phyloP scores from a whole-genome alignment of 2,113 vertebrate species.

The Calyptommatus sinebrachiatus region DNA sequence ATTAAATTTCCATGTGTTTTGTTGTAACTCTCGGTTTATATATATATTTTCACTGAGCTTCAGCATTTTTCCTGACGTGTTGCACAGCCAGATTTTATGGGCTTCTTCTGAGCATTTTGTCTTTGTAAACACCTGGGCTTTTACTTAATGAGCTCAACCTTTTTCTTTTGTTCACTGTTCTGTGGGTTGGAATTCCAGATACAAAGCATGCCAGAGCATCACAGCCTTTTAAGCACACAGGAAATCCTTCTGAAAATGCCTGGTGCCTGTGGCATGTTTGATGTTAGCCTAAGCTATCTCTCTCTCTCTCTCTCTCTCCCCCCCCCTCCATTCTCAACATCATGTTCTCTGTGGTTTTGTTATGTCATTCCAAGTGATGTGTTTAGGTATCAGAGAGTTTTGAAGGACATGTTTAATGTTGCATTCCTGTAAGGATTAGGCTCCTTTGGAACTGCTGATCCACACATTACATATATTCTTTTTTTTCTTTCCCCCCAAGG shows the following conservation, averaged over 20 bases:
- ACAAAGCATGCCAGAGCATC: conserved; percentile 55
- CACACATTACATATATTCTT: conserved; percentile 15
- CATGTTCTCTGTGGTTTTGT: conserved; percentile 40
- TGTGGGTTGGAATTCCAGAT: conserved; percentile 59
- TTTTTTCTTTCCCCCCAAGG: background rate
- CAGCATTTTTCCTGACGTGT: conserved; percentile 32
- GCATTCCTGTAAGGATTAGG: conserved; percentile 39
- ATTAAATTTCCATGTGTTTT: conserved; percentile 34
- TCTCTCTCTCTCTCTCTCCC: conserved; percentile 25
- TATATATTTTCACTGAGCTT: conserved; percentile 8
- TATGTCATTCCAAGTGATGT: conserved; percentile 49
- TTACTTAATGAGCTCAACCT: conserved; percentile 57
- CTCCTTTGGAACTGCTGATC: conserved; percentile 24
- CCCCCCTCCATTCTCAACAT: background rate
- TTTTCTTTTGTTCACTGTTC: conserved; percentile 32
- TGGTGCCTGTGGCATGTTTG: conserved; percentile 60
- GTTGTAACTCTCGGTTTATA: conserved; percentile 16
- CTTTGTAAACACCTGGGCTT: conserved; percentile 57
- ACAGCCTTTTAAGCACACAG: conserved; percentile 49
- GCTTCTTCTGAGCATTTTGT: conserved; percentile 42
- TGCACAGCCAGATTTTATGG: conserved; percentile 32
- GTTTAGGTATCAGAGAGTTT: conserved; percentile 35
- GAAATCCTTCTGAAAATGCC: conserved; percentile 63
- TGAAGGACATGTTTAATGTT: conserved; percentile 53
- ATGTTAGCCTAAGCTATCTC: conserved; percentile 52